These are phyloP conservation scores for Carterocephalus palaemon DNA, from an alignment of 2,888 invertebrate genomes.

Conservation along the genomic window DNA sequence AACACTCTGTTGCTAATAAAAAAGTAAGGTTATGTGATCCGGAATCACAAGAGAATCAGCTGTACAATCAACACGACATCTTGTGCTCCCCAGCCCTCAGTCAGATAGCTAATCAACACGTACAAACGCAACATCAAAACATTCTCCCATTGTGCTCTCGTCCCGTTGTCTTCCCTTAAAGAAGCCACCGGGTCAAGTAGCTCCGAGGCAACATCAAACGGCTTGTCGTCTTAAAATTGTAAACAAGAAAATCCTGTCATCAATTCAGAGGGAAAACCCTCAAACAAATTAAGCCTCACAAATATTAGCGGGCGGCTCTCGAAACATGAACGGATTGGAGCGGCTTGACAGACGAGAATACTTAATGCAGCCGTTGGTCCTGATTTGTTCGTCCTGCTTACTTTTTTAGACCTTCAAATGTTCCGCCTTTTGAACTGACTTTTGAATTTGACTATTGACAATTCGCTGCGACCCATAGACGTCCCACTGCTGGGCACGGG, in stretches of 20 bases:
- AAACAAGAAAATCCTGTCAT: conserved; percentile 42
- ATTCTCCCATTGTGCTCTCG: conserved; percentile 4
- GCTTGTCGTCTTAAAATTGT: conserved; percentile 26
- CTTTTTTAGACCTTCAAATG: too few species aligned
- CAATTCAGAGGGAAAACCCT: conserved; percentile 38
- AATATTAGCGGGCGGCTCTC: conserved; percentile 54
- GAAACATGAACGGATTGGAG: conserved; percentile 52
- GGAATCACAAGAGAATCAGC: too few species aligned
- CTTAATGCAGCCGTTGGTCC: conserved; percentile 49
- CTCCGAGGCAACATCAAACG: conserved; percentile 10
- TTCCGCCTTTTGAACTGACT: too few species aligned
- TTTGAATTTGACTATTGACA: too few species aligned
- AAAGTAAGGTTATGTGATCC: too few species aligned
- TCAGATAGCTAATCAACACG: too few species aligned
- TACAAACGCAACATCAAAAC: conserved; percentile 5
- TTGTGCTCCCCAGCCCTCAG: too few species aligned
- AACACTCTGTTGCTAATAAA: too few species aligned
- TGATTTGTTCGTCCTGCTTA: too few species aligned
- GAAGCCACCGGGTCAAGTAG: conserved; percentile 17
- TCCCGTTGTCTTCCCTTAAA: conserved; percentile 5
- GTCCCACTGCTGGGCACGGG: too few species aligned
- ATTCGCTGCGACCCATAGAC: too few species aligned
- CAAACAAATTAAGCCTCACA: conserved; percentile 55
- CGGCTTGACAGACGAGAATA: conserved; percentile 47
- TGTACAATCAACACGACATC: too few species aligned